phyloP scores from a whole-genome alignment of 2,888 invertebrate genomes.

The Adela reaumurella region DNA sequence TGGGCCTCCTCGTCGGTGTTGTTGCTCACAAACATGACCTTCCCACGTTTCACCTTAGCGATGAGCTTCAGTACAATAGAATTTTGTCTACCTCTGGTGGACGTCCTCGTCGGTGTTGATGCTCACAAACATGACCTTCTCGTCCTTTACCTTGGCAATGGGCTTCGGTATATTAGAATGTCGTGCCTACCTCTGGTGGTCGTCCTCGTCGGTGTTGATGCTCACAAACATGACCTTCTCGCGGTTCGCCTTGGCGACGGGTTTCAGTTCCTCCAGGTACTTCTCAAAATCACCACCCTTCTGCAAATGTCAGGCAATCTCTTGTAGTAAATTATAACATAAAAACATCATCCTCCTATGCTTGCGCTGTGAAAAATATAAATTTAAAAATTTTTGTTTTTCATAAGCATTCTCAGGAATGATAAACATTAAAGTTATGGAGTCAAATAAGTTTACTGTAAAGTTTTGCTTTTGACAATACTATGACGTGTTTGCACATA shows the following conservation, averaged over 20 bases:
- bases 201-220: conserved; percentile 92
- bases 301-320: too few relatives aligned
- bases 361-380: too few relatives aligned
- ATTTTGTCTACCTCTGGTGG: conserved; percentile 67
- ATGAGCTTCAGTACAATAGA: conserved; percentile 79
- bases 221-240: conserved; percentile 92
- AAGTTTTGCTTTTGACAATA: too few relatives aligned
- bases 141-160: conserved; percentile 86
- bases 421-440: too few relatives aligned
- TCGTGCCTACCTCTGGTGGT: conserved; percentile 70
- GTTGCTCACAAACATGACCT: conserved; percentile 92
- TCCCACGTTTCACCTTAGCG: conserved; percentile 87
- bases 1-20: conserved; percentile 95
- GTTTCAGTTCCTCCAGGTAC: conserved; percentile 71
- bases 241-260: conserved; percentile 85
- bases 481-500: too few relatives aligned
- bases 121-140: conserved; percentile 89
- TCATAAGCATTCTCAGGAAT: too few relatives aligned
- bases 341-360: too few relatives aligned
- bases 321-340: too few relatives aligned
- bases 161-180: too few relatives aligned
- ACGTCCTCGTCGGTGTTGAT: conserved; percentile 95
- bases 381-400: too few relatives aligned
- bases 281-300: conserved; percentile 81
- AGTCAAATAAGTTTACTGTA: too few relatives aligned